Evolutionary conservation across 2,888 invertebrate genomes (phyloP).

Genomic region (Elegia similella): DNA sequence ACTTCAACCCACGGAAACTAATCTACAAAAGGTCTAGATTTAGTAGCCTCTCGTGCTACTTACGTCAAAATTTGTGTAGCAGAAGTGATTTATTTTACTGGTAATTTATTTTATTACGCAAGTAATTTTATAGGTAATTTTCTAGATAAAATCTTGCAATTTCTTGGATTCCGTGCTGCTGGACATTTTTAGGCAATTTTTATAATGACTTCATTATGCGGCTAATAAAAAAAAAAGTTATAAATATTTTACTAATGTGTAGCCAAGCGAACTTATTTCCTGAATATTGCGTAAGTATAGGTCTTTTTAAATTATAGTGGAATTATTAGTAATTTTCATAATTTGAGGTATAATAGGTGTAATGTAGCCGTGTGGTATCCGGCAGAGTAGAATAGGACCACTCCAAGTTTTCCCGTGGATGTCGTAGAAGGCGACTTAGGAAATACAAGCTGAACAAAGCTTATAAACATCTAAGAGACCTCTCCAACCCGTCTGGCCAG

Average conservation of each 20-base stretch:
- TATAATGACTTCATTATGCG: slow-evolving; percentile 46
- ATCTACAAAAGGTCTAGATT: background rate
- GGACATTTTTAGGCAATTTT: slow-evolving; percentile 39
- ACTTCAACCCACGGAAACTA: background rate
- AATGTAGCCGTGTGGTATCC: too few relatives aligned
- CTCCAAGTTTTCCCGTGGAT: too few relatives aligned
- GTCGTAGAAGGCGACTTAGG: too few relatives aligned
- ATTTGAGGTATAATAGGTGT: too few relatives aligned
- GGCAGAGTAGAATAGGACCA: too few relatives aligned
- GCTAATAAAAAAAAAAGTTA: slow-evolving; percentile 9
- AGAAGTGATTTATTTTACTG: slow-evolving; percentile 4
- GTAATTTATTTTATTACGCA: slow-evolving; percentile 13
- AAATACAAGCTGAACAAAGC: too few relatives aligned
- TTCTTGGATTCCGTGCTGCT: slow-evolving; percentile 35
- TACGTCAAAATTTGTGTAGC: background rate
- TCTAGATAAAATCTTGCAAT: slow-evolving; percentile 25
- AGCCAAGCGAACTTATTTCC: slow-evolving; percentile 1
- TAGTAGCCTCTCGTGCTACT: background rate
- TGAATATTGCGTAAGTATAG: background rate
- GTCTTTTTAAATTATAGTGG: background rate
- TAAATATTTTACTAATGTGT: background rate
- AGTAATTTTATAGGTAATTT: background rate
- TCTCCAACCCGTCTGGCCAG: too few relatives aligned
- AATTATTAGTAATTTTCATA: too few relatives aligned
- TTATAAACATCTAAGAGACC: too few relatives aligned